Conservation (phyloP, 2,797 vertebrate species). For the Sebastiscus tertius region DNA sequence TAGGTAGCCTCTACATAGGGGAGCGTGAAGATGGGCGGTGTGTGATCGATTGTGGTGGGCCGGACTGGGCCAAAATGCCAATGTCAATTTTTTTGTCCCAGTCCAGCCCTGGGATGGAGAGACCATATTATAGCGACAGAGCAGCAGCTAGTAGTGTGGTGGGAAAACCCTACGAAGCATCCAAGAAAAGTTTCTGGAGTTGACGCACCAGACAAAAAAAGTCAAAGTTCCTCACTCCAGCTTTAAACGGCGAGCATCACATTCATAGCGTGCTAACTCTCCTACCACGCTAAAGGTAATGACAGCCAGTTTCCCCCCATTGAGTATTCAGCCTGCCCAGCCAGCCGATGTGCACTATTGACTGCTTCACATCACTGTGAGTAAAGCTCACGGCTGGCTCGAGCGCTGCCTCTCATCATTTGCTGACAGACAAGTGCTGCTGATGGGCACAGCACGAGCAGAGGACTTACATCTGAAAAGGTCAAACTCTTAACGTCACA, state of each 20-base stretch:
- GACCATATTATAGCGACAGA: background rate
- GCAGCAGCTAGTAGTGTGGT: background rate
- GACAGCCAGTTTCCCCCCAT: conserved; percentile 3
- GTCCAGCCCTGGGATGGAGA: background rate
- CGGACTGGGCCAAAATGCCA: too few relatives aligned
- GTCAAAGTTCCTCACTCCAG: background rate
- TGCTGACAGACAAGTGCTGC: conserved; percentile 44
- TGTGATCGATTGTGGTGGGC: too few relatives aligned
- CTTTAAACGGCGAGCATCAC: background rate
- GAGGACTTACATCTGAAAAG: conserved; percentile 53
- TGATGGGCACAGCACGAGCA: conserved; percentile 52
- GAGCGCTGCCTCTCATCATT: conserved; percentile 24
- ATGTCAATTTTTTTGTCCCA: too few relatives aligned
- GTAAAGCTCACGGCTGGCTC: conserved; percentile 24
- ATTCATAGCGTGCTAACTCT: conserved; percentile 10
- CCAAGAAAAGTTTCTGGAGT: background rate
- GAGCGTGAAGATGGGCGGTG: too few relatives aligned
- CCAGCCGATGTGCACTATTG: conserved; percentile 2
- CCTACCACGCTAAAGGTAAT: conserved; percentile 7
- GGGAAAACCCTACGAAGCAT: background rate
- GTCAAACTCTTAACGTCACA: conserved; percentile 71
- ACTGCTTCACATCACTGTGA: conserved; percentile 37
- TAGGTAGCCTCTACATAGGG: too few relatives aligned
- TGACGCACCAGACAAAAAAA: background rate
- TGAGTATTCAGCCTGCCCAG: conserved; percentile 26